Evolutionary conservation across 1,140 invertebrate genomes (phyloP), one percentile per base, ranked within the genome.

Genomic region (Drosophila ogumai): DNA sequence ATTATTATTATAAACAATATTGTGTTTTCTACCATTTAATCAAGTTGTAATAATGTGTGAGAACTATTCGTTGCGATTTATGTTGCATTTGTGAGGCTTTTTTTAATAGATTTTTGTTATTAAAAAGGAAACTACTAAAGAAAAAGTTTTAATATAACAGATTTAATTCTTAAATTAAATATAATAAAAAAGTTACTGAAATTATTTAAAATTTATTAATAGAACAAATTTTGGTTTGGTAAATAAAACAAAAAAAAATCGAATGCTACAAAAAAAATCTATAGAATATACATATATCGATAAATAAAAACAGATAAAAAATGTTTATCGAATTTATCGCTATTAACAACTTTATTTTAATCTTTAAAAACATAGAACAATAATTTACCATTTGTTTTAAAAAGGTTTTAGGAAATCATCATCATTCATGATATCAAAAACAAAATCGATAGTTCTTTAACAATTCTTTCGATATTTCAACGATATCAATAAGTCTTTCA

Each of bases 41-140:
- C 65, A 66, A 50, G 52, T 36, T 41, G 47, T 58, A 41, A 76
- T 69, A 82, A 82, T 73, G 63, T 82, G 82, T 88, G 82, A 82
- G 75, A 82, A 88, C 66, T 76, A 50, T 28, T 28, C 25, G 25
- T 73, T 75, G n/a, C n/a, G n/a, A n/a, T n/a, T n/a, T n/a, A n/a
- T n/a, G n/a, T n/a, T n/a, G n/a, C n/a, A n/a, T n/a, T n/a, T n/a
- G 67, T 75, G 38, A 19, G 47, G 6, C 7, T 9, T 64, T 44
- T 60, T 44, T 57, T 6, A 3, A 0, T 3, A 1, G 15, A 49
- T 60, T 43, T 15, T 34, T 7, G 3, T 3, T 15, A 5, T 8
- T 15, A 4, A 3, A 25, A 28, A 47, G 25, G 25, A 6, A 22
- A 46, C 13, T 25, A 46, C 19, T 46, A 13, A 12, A 13, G 43